Base-by-base conservation (phyloP, 2,888 invertebrate species). In the Xanthia icteritia region DNA sequence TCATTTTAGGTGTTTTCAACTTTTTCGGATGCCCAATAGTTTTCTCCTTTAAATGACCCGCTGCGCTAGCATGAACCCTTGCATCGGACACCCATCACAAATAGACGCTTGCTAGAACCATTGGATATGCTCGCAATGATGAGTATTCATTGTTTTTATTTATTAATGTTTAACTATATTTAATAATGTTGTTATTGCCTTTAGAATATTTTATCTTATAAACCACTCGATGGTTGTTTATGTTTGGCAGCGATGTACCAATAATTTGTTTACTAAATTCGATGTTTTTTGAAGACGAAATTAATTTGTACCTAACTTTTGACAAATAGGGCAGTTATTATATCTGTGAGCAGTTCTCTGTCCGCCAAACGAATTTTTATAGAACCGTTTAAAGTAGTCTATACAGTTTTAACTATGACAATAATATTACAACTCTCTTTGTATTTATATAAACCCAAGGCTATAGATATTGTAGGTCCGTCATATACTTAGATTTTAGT, bases 1-100 rank as follows among this genome's bases (percentile, higher is more conserved):
- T 96, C 95, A 95, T 96, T 97, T 97, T 96, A 96, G 97, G 97
- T 97, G 96, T 97, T 93, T 97, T 97, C 96, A 97, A 95, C 95
- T 97, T 97, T 96, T 97, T 97, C 93, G 97, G 97, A 92, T 97
- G 97, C 95, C 97, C 97, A 93, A 96, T 97, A 93, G 96, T 94
- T 94, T 97, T 97, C 96, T 96, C 97, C 91, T 96, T 96, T 95
- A 97, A 97, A 96, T 97, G 96, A 96, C 93, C 92, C 92, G 91
- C 91, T 93, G 93, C 93, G 94, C 90, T 92, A 91, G 92, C 96
- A 96, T 96, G 96, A 93, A 88, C 89, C 90, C 90, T 93, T 92
- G 90, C 93, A 89, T 89, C 91, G 95, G 95, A 94, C 92, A 79
- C 88, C 92, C 89, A 90, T 91, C 92, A 91, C 93, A 92, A 92